These are phyloP conservation scores for Drosophila burlai DNA, from an alignment of 1,140 invertebrate species.

Conservation along the genomic window DNA sequence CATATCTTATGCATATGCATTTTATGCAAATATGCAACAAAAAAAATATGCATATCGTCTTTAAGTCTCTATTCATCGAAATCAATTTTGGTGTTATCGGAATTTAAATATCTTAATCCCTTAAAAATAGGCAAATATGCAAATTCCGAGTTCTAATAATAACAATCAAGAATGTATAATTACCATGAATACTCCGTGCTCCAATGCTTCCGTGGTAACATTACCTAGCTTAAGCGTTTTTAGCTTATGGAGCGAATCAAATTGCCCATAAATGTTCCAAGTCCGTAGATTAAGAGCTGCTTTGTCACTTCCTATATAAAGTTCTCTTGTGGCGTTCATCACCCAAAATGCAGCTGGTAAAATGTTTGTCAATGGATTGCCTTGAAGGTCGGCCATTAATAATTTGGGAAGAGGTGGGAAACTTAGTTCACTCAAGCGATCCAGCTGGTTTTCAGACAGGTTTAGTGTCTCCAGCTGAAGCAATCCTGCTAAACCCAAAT, in stretches of 20 bases:
- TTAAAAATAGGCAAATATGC: too few species aligned
- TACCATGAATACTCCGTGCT: constrained; percentile 87
- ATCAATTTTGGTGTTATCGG: too few species aligned
- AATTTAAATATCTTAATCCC: too few species aligned
- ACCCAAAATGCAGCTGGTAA: constrained; percentile 90
- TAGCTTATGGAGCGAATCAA: constrained; percentile 87
- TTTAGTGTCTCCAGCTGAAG: constrained; percentile 88
- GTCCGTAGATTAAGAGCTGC: constrained; percentile 86
- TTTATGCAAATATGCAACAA: too few species aligned
- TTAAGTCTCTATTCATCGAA: too few species aligned
- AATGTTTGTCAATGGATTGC: constrained; percentile 89
- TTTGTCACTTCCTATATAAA: constrained; percentile 87
- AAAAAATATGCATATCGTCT: too few species aligned
- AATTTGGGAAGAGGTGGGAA: constrained; percentile 90
- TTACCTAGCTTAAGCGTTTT: constrained; percentile 87
- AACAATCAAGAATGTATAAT: background rate
- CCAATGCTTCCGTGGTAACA: constrained; percentile 86
- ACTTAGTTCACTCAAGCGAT: constrained; percentile 89
- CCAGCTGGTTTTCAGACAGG: constrained; percentile 88
- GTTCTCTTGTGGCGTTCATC: constrained; percentile 88
- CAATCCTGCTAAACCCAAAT: constrained; percentile 89
- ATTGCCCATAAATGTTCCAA: constrained; percentile 87
- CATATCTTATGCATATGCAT: too few species aligned
- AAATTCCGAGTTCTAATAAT: too few species aligned
- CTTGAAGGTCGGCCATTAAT: constrained; percentile 87